Conservation (phyloP, 2,797 vertebrate genomes). For the Phoebastria nigripes region DNA sequence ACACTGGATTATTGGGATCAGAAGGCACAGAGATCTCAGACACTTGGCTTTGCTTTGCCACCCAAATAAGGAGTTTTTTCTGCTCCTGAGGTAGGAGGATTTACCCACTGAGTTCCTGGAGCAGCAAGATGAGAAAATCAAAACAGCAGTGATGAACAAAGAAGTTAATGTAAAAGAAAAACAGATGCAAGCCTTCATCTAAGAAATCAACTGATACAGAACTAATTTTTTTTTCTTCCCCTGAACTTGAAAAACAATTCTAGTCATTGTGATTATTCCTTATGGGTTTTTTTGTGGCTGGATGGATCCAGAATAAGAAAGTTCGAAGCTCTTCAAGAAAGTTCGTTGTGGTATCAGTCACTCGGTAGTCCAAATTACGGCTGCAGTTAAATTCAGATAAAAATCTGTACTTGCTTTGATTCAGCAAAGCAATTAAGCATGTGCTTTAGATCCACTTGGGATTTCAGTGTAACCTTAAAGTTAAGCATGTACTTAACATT, state of each 20-base stretch:
- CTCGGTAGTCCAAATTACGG: not conserved
- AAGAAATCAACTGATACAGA: not conserved
- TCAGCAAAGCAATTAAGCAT: conserved; percentile 55
- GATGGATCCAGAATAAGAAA: not conserved
- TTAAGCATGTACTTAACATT: conserved; percentile 66
- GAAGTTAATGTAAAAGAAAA: not conserved
- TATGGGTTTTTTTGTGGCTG: not conserved
- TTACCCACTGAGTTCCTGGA: not conserved
- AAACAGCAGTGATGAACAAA: not conserved
- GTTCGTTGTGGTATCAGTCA: not conserved
- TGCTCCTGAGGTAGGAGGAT: not conserved
- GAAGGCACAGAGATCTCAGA: not conserved
- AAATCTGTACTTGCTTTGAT: conserved; percentile 58
- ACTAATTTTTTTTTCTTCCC: not conserved
- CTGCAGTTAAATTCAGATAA: conserved; percentile 52
- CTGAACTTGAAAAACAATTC: not conserved
- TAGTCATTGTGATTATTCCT: not conserved
- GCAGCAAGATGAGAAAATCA: not conserved
- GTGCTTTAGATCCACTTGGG: conserved; percentile 57
- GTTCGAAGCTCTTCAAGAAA: not conserved
- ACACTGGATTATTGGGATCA: not conserved
- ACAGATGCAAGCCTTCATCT: not conserved
- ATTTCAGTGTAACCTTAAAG: conserved; percentile 57
- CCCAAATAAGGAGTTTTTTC: conserved; percentile 5
- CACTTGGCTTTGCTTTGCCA: not conserved